These are phyloP conservation scores for Poecilia wingei DNA, from an alignment of 2,797 vertebrate genomes.

Conservation along the genomic window DNA sequence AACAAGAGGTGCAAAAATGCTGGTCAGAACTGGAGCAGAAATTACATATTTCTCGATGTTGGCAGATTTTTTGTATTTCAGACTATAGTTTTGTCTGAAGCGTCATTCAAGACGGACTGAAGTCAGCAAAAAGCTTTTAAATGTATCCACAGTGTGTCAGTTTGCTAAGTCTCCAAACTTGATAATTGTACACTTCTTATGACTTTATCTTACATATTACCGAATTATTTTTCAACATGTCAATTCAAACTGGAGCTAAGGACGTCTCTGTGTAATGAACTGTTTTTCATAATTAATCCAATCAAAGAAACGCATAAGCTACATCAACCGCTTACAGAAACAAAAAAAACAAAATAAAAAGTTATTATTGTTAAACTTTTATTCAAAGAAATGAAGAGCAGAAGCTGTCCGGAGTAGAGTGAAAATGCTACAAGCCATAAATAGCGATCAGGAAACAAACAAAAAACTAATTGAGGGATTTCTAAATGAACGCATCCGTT, in stretches of 20 bases:
- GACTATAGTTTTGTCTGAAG: neutral
- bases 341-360: no score
- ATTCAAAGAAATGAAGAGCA: constrained; percentile 62
- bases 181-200: neutral
- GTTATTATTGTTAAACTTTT: constrained; percentile 54
- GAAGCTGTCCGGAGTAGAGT: constrained; percentile 41
- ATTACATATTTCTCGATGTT: neutral
- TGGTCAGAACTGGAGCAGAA: neutral
- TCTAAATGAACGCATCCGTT: constrained; percentile 6
- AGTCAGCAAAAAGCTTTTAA: neutral
- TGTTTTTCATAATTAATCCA: neutral
- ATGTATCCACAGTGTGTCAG: neutral
- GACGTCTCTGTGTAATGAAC: neutral
- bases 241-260: neutral
- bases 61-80: neutral
- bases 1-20: neutral
- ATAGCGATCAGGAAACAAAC: constrained; percentile 6
- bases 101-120: neutral
- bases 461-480: constrained; percentile 19
- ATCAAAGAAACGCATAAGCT: neutral
- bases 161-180: neutral
- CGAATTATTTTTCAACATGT: neutral
- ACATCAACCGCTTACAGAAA: neutral
- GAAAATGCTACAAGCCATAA: constrained; percentile 60
- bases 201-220: neutral